Conservation (phyloP, 2,888 invertebrate genomes). For the Tortrix viridana region DNA sequence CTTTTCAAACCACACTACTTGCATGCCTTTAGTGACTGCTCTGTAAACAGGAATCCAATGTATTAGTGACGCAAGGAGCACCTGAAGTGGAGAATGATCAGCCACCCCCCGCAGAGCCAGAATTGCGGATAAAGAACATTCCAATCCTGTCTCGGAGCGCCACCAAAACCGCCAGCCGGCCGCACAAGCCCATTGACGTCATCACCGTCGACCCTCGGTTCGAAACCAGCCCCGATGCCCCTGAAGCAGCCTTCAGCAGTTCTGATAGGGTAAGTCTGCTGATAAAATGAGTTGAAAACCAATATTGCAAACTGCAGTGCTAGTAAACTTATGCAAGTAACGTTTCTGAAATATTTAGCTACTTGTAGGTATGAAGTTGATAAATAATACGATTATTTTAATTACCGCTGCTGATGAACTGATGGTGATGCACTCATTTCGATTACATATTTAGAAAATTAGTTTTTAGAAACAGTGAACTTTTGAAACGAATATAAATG, state of each 20-base stretch:
- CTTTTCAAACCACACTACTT: constrained; percentile 13
- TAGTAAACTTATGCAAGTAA: too few relatives aligned
- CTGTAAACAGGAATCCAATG: constrained; percentile 62
- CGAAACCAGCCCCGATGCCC: constrained; percentile 72
- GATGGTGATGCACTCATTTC: too few relatives aligned
- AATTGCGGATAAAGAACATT: constrained; percentile 42
- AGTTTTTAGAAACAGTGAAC: too few relatives aligned
- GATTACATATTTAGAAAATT: too few relatives aligned
- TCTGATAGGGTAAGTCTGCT: constrained; percentile 84
- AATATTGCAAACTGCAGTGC: neutral
- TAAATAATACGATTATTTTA: too few relatives aligned
- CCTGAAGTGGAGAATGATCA: constrained; percentile 71
- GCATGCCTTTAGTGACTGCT: constrained; percentile 36
- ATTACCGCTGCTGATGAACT: too few relatives aligned
- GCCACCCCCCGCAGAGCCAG: constrained; percentile 49
- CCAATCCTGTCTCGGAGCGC: constrained; percentile 51
- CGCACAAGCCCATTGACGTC: constrained; percentile 81
- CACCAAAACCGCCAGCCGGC: constrained; percentile 61
- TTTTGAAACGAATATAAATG: too few relatives aligned
- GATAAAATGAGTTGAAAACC: too few relatives aligned
- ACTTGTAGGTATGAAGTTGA: too few relatives aligned
- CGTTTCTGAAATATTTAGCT: too few relatives aligned
- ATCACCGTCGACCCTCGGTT: constrained; percentile 83
- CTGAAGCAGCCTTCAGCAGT: constrained; percentile 85
- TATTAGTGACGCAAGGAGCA: constrained; percentile 61